Evolutionary conservation across 1,140 invertebrate genomes (phyloP).

Genomic region (Caenorhabditis tropicalis): DNA sequence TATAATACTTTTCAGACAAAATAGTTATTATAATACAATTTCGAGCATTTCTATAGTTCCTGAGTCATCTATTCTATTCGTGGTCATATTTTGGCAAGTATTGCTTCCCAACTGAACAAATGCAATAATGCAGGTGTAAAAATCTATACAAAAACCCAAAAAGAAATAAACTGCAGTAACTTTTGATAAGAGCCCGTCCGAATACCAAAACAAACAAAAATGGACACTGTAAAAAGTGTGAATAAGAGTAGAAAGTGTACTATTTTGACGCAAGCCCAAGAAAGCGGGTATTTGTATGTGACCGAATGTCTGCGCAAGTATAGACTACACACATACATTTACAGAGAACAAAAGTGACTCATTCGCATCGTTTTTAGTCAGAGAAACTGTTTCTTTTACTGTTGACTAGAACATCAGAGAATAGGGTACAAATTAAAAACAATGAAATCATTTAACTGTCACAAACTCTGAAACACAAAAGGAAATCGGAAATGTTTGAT

Average conservation of each 20-base stretch:
- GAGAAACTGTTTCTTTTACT: no score
- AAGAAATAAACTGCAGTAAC: neutral
- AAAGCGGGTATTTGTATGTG: slow-evolving; percentile 15
- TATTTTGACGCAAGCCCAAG: neutral
- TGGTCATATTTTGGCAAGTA: no score
- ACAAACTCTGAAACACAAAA: neutral
- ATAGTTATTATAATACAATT: no score
- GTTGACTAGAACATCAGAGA: neutral
- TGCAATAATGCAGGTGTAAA: neutral
- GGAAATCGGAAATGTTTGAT: neutral
- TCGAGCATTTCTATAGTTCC: no score
- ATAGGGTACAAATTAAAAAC: neutral
- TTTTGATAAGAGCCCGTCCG: neutral
- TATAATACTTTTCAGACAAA: no score
- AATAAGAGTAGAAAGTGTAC: slow-evolving; percentile 25
- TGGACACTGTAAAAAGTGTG: neutral
- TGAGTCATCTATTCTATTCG: no score
- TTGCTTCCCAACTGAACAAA: no score
- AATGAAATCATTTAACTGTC: neutral
- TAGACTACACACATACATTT: slow-evolving; percentile 20
- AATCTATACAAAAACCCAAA: neutral
- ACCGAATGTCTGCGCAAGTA: slow-evolving; percentile 20
- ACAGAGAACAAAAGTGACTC: slow-evolving; percentile 19
- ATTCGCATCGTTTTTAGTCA: neutral
- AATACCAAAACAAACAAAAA: neutral